Evolutionary conservation across 2,113 vertebrate species (phyloP).

Genomic region (Actenoides hombroni): DNA sequence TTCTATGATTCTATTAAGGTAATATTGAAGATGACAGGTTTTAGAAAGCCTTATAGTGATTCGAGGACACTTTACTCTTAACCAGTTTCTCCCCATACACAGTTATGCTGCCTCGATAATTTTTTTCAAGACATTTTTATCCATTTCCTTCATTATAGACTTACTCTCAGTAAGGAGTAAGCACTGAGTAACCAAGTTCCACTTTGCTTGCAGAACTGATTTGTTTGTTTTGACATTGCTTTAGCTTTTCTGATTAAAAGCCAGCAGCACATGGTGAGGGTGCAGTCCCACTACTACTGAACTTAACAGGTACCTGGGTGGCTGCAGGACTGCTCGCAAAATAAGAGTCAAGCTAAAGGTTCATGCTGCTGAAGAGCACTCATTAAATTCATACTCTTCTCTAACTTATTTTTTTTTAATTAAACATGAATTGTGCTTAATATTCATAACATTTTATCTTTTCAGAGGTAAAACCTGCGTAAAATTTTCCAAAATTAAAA

Average conservation of each 20-base stretch:
- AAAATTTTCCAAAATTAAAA: not conserved
- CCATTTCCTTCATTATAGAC: not conserved
- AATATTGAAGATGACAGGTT: not conserved
- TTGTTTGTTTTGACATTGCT: not conserved
- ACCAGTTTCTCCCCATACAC: fast-evolving
- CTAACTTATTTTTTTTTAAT: not conserved
- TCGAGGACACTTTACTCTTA: not conserved
- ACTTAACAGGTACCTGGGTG: too few relatives aligned
- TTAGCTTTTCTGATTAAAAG: not conserved
- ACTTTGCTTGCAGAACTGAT: not conserved
- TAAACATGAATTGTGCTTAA: not conserved
- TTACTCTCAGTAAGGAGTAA: not conserved
- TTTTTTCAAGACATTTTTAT: not conserved
- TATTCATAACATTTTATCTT: not conserved
- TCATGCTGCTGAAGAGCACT: not conserved
- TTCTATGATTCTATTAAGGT: not conserved
- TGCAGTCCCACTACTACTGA: not conserved
- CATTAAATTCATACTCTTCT: not conserved
- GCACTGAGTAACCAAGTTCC: not conserved
- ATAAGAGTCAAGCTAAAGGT: not conserved
- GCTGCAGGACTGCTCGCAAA: not conserved
- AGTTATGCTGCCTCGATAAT: not conserved
- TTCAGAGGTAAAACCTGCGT: not conserved
- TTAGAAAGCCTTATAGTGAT: not conserved
- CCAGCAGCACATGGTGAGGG: not conserved